Evolutionary conservation across 2,888 invertebrate species (phyloP), one percentile per base, ranked within the genome.

Genomic region (Ommatoiulus sabulosus): DNA sequence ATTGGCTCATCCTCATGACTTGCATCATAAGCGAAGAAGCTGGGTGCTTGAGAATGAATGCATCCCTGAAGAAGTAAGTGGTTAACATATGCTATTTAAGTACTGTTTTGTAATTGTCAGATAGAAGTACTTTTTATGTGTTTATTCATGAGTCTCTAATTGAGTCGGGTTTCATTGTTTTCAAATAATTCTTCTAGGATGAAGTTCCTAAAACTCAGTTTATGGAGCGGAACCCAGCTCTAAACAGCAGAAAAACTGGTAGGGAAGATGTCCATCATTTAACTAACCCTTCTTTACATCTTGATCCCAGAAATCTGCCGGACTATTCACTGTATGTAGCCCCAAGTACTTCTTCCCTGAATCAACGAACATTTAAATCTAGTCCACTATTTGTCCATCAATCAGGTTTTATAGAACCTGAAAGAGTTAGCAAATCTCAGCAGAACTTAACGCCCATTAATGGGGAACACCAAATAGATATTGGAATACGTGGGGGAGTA

Each of bases 381-480:
- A 63, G n/a, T 20, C 63, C 63, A 2, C 20, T 63, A 63, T 63
- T 63, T n/a, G 20, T 63, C n/a, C 63, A 63, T 4, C n/a, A 63
- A 63, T 63, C 63, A 20, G 20, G 63, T 17, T 63, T 63, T 4
- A n/a, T 63, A 63, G 63, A 63, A 63, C 20, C 63, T 1, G n/a
- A 17, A 63, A 20, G 63, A 20, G n/a, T 63, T 63, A 63, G 20
- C n/a, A 20, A 63, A 63, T 6, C 20, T 4, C 63, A 63, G 20
- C 87, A 87, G 20, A 46, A 44, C 12, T 35, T 87, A 17, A 57
- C 87, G 5, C 87, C 87, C 5, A 46, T 87, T 15, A 57, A 63
- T 20, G 87, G 87, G 15, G 57, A 72, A 12, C 48, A 63, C 20
- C 0, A 24, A 17, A 72, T 72, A 44, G 87, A 72, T 15, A 10